Percentiles rank a stretch among this genome's conserved stretches.
These are phyloP conservation scores for Hemithea aestivaria DNA, from an alignment of 2,888 invertebrate species.

Conservation along the genomic window DNA sequence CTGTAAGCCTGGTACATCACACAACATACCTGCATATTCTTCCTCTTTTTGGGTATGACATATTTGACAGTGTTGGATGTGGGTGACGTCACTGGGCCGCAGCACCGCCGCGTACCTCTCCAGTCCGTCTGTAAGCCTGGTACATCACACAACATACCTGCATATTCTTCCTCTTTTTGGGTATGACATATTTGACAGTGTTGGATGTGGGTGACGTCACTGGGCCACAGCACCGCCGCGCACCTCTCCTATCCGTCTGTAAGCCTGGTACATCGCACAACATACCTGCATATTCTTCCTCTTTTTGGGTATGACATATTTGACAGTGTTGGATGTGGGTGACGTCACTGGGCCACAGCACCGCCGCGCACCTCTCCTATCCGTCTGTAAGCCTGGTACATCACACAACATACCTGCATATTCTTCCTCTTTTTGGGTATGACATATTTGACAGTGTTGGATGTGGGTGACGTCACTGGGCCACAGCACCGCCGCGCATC, in stretches of 20 bases:
- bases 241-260: slow-evolving; percentile 90
- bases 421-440: slow-evolving; percentile 89
- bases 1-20: background rate
- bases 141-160: slow-evolving; percentile 44
- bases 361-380: slow-evolving; percentile 91
- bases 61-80: slow-evolving; percentile 79
- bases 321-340: slow-evolving; percentile 66
- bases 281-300: slow-evolving; percentile 81
- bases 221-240: slow-evolving; percentile 89
- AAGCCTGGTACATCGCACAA: background rate
- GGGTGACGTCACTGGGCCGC: slow-evolving; percentile 77
- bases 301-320: slow-evolving; percentile 89
- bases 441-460: slow-evolving; percentile 82
- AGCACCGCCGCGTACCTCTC: slow-evolving; percentile 91
- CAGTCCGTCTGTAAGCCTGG: slow-evolving; percentile 83
- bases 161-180: slow-evolving; percentile 86
- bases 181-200: slow-evolving; percentile 86
- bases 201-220: slow-evolving; percentile 54
- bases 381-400: no score
- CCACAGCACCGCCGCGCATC: no score
- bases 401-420: slow-evolving; percentile 51
- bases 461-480: slow-evolving; percentile 68
- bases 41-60: slow-evolving; percentile 89
- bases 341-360: no score
- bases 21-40: slow-evolving; percentile 73